phyloP scores from a whole-genome alignment of 2,888 invertebrate genomes.

The Proisotoma minuta region DNA sequence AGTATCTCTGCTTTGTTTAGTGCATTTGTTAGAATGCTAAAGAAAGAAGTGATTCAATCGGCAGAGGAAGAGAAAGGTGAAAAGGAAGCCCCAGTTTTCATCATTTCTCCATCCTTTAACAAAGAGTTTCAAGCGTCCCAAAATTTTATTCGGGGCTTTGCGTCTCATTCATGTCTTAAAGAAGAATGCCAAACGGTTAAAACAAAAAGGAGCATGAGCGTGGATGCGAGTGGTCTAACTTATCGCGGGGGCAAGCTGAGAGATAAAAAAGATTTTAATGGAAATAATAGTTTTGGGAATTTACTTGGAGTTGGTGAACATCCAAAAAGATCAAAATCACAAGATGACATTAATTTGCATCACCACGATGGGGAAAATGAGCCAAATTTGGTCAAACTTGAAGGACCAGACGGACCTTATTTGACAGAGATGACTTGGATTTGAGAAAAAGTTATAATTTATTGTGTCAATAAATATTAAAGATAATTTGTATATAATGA shows the following conservation, averaged over 20 bases:
- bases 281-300: background rate
- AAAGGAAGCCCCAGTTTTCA: background rate
- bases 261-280: background rate
- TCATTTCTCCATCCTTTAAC: slow-evolving; percentile 21
- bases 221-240: background rate
- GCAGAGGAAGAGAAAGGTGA: slow-evolving; percentile 1
- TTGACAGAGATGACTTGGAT: slow-evolving; percentile 15
- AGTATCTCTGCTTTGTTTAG: slow-evolving; percentile 23
- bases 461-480: slow-evolving; percentile 11
- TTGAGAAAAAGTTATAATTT: slow-evolving; percentile 11
- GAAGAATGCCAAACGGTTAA: background rate
- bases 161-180: slow-evolving; percentile 18
- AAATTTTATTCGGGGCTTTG: slow-evolving; percentile 22
- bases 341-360: slow-evolving; percentile 9
- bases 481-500: too few relatives aligned
- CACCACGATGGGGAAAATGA: background rate
- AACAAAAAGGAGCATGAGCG: slow-evolving; percentile 9
- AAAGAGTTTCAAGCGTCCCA: slow-evolving; percentile 28
- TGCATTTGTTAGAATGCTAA: slow-evolving; percentile 37
- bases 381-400: background rate
- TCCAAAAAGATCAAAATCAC: slow-evolving; percentile 20
- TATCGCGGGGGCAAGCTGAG: background rate
- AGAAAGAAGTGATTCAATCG: slow-evolving; percentile 34
- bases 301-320: slow-evolving; percentile 10
- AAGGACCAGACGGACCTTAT: background rate